phyloP scores from a whole-genome alignment of 2,888 invertebrate genomes.

The Caenorhabditis sp. region DNA sequence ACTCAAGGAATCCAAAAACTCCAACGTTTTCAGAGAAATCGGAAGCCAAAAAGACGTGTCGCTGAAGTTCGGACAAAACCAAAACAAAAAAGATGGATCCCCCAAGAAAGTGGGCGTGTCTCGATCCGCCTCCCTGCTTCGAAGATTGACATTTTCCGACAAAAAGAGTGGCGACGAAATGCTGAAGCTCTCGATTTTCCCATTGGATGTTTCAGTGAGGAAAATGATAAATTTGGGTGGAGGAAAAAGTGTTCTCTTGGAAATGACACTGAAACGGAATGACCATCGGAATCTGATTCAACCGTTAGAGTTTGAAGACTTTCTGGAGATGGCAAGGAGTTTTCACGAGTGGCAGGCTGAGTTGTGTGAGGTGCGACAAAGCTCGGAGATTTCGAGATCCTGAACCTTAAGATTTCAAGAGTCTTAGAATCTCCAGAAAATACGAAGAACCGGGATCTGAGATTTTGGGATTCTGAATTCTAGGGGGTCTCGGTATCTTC shows the following conservation, averaged over 20 bases:
- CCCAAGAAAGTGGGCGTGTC: conserved; percentile 29
- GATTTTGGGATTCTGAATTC: too few species aligned
- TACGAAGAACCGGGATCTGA: too few species aligned
- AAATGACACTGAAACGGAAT: conserved; percentile 59
- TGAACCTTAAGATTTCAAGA: too few species aligned
- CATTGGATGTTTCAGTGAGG: conserved; percentile 39
- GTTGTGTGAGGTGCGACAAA: conserved; percentile 26
- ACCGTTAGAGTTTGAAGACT: conserved; percentile 59
- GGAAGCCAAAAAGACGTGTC: conserved; percentile 19
- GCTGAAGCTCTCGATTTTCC: conserved; percentile 44
- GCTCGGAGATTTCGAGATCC: background rate
- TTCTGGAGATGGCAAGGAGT: conserved; percentile 59
- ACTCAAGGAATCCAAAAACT: background rate
- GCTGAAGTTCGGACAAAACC: conserved; percentile 39
- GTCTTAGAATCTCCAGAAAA: too few species aligned
- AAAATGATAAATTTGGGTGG: conserved; percentile 47
- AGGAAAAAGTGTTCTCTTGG: conserved; percentile 52
- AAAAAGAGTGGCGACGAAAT: conserved; percentile 42
- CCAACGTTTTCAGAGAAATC: conserved; percentile 62
- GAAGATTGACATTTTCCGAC: conserved; percentile 51
- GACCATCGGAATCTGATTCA: conserved; percentile 47
- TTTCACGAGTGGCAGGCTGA: conserved; percentile 66
- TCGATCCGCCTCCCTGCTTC: conserved; percentile 51
- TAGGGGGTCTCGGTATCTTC: too few species aligned
- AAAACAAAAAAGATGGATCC: conserved; percentile 36